Conservation (phyloP, 2,113 vertebrate species). For the Delphinapterus leucas region DNA sequence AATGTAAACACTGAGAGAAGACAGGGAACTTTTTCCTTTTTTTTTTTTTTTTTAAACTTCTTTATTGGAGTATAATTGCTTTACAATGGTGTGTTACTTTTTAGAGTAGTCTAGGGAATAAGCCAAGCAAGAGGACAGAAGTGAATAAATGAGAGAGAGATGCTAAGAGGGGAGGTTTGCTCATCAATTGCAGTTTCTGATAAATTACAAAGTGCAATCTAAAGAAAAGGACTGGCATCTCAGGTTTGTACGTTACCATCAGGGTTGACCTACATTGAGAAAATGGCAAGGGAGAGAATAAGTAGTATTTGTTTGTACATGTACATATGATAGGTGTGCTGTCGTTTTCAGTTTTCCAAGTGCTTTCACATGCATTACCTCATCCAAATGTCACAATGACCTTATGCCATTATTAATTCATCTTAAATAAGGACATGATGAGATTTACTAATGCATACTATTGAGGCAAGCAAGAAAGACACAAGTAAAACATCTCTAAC, state of each 20-base stretch:
- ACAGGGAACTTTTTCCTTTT: not conserved
- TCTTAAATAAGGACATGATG: not conserved
- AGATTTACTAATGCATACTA: not conserved
- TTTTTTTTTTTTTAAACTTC: no score
- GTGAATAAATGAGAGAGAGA: not conserved
- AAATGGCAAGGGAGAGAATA: not conserved
- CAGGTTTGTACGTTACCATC: not conserved
- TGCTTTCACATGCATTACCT: not conserved
- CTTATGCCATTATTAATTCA: not conserved
- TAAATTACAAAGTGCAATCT: not conserved
- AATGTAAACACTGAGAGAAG: conserved; percentile 49
- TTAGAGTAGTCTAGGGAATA: conserved; percentile 13
- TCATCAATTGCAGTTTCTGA: not conserved
- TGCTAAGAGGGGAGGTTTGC: not conserved
- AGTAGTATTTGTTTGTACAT: not conserved
- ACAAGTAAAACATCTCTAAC: not conserved
- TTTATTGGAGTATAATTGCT: no score
- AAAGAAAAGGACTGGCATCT: not conserved
- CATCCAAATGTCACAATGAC: not conserved
- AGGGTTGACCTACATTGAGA: not conserved
- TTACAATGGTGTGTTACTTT: not conserved
- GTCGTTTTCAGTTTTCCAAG: not conserved
- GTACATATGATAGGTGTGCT: not conserved
- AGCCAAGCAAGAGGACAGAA: not conserved
- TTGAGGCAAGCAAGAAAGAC: not conserved